Evolutionary conservation across 2,113 vertebrate genomes (phyloP).

Genomic region (Cisticola juncidis): DNA sequence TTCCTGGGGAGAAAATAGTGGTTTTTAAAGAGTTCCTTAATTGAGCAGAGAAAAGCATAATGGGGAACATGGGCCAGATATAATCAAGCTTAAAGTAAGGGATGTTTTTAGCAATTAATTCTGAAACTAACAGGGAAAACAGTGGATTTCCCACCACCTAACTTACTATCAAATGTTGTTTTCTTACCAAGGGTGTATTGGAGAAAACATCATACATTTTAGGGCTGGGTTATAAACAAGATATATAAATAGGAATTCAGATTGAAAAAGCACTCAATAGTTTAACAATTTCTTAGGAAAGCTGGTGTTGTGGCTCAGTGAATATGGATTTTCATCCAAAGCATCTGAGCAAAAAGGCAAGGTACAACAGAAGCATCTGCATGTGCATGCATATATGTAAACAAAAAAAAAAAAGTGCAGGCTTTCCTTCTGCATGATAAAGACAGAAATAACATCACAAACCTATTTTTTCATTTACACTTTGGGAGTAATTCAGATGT

Average conservation of each 20-base stretch:
- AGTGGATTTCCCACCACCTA: neutral
- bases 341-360: neutral
- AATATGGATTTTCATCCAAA: neutral
- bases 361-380: neutral
- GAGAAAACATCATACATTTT: neutral
- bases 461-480: neutral
- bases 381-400: neutral
- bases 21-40: neutral
- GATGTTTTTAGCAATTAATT: neutral
- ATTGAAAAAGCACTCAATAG: neutral
- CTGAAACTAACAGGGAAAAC: neutral
- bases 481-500: neutral
- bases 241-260: neutral
- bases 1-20: conserved; percentile 13
- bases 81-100: neutral
- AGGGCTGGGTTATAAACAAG: neutral
- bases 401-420: neutral
- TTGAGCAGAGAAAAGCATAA: neutral
- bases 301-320: neutral
- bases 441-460: neutral
- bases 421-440: neutral
- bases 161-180: neutral
- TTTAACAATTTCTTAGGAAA: neutral
- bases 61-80: neutral
- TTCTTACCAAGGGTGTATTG: neutral